Evolutionary conservation across 2,797 vertebrate genomes (phyloP).

Genomic region (Ibycter americanus): DNA sequence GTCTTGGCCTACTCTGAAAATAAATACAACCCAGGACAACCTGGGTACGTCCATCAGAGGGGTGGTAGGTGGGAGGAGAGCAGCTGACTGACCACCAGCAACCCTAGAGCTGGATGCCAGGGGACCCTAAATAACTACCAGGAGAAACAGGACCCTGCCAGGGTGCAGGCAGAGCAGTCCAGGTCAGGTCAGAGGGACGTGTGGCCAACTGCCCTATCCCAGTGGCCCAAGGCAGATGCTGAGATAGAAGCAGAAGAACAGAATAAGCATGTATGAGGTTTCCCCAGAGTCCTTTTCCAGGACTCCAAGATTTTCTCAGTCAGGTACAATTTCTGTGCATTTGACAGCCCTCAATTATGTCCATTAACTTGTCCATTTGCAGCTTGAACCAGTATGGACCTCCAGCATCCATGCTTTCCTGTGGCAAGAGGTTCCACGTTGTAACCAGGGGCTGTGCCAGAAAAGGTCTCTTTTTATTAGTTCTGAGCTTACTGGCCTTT

Average conservation of each 20-base stretch:
- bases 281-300: not conserved
- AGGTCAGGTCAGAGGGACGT: accelerated
- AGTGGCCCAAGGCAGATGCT: not conserved
- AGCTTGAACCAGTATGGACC: not conserved
- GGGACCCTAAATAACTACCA: not conserved
- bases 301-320: not conserved
- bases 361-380: not conserved
- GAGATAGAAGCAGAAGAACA: not conserved
- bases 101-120: not conserved
- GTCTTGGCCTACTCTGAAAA: not conserved
- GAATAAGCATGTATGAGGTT: not conserved
- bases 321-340: not conserved
- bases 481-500: not conserved
- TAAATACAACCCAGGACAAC: not conserved
- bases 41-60: not conserved
- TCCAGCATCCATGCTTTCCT: not conserved
- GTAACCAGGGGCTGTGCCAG: not conserved
- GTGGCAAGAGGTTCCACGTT: not conserved
- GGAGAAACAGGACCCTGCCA: not conserved
- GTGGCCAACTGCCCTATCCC: not conserved
- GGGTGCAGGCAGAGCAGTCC: not conserved
- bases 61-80: not conserved
- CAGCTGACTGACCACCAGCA: not conserved
- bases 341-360: not conserved
- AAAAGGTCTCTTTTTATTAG: not conserved